Conservation (phyloP, 1,140 invertebrate genomes). For the Ostrea edulis region DNA sequence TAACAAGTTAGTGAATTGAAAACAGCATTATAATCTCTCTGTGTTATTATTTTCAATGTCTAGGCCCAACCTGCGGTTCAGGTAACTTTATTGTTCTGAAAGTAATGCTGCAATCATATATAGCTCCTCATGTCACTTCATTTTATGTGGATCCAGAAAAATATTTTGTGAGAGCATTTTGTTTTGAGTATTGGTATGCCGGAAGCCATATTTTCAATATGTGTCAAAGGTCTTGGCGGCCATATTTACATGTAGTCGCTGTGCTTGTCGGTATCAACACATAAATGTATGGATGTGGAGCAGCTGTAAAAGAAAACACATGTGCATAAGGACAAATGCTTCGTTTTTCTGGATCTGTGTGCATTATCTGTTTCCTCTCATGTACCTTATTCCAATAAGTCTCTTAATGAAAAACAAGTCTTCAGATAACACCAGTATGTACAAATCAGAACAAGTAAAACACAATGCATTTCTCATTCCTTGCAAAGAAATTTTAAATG, state of each 20-base stretch:
- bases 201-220: not conserved
- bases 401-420: too few relatives aligned
- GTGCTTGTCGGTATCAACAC: not conserved
- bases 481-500: too few relatives aligned
- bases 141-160: slow-evolving; percentile 5
- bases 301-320: not conserved
- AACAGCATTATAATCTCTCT: not conserved
- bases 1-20: not conserved
- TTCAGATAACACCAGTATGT: too few relatives aligned
- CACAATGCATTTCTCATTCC: too few relatives aligned
- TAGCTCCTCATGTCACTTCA: not conserved
- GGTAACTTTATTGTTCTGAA: not conserved
- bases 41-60: not conserved
- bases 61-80: slow-evolving; percentile 6
- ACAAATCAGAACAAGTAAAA: too few relatives aligned
- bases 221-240: not conserved
- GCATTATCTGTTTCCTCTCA: not conserved
- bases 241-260: not conserved
- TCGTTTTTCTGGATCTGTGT: not conserved
- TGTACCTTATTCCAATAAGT: not conserved
- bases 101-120: not conserved
- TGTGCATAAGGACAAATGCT: not conserved
- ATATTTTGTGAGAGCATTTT: not conserved
- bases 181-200: not conserved
- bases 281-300: not conserved